Evolutionary conservation across 1,140 invertebrate species (phyloP).

Genomic region (Oscheius sp.): DNA sequence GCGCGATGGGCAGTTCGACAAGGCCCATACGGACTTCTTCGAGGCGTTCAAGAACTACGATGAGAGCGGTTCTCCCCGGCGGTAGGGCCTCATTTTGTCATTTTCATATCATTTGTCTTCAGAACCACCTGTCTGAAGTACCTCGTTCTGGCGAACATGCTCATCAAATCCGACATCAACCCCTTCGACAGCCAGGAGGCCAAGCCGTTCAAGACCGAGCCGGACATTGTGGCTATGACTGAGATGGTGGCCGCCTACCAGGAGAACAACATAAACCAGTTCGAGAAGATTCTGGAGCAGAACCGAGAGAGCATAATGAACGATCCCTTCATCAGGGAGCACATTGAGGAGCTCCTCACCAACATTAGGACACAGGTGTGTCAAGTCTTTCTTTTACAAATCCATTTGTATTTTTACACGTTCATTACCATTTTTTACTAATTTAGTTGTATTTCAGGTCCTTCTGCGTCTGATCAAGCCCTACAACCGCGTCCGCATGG

Average conservation of each 20-base stretch:
- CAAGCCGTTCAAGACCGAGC: slow-evolving; percentile 94
- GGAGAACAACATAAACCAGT: slow-evolving; percentile 97
- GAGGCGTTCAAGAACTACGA: slow-evolving; percentile 99
- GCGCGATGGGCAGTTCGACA: slow-evolving; percentile 94
- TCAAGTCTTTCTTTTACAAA: too few relatives aligned
- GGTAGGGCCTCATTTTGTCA: background rate
- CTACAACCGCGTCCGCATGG: slow-evolving; percentile 95
- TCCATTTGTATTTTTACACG: too few relatives aligned
- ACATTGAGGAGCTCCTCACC: slow-evolving; percentile 93
- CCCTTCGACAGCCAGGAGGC: slow-evolving; percentile 99
- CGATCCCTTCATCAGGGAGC: slow-evolving; percentile 97
- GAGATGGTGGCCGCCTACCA: slow-evolving; percentile 96
- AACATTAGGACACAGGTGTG: slow-evolving; percentile 87
- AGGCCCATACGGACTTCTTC: slow-evolving; percentile 98
- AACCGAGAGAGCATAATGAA: slow-evolving; percentile 97
- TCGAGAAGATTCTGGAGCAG: slow-evolving; percentile 90
- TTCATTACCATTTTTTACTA: background rate
- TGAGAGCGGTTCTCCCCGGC: slow-evolving; percentile 91
- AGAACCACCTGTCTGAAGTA: slow-evolving; percentile 97
- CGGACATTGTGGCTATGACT: slow-evolving; percentile 98
- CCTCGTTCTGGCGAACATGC: slow-evolving; percentile 95
- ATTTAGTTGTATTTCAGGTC: slow-evolving; percentile 65
- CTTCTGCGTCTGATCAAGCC: slow-evolving; percentile 95
- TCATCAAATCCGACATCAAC: slow-evolving; percentile 88
- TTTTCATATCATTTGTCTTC: background rate